phyloP scores from a whole-genome alignment of 2,113 vertebrate genomes.

The Ameiurus melas region DNA sequence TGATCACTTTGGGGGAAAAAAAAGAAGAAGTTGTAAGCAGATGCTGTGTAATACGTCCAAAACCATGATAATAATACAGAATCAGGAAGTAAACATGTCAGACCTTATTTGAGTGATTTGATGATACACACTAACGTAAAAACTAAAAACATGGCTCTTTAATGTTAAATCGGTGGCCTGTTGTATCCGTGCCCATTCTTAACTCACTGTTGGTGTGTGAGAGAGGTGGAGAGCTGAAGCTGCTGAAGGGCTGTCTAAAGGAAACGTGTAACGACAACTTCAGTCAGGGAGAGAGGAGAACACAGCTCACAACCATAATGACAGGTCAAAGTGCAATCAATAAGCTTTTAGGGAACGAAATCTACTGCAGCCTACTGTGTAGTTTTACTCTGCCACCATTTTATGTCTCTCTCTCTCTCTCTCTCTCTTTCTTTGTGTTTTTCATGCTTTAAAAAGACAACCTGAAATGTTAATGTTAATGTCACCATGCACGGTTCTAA shows the following conservation, averaged over 20 bases:
- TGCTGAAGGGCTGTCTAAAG: constrained; percentile 15
- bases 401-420: not conserved
- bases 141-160: not conserved
- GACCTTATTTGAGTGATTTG: not conserved
- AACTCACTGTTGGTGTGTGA: not conserved
- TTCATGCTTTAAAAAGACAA: not conserved
- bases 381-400: not conserved
- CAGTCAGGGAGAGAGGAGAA: constrained; percentile 34
- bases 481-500: too few species aligned
- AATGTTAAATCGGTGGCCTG: not conserved
- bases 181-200: not conserved
- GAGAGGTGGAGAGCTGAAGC: not conserved
- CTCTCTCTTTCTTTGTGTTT: not conserved
- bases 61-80: not conserved
- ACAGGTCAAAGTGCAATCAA: constrained; percentile 2
- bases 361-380: not conserved
- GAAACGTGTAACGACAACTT: constrained; percentile 36
- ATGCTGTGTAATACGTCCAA: not conserved
- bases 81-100: not conserved
- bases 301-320: not conserved
- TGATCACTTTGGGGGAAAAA: not conserved
- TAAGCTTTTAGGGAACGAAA: constrained; percentile 23
- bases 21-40: not conserved
- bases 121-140: not conserved
- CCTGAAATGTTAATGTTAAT: not conserved